phyloP scores from a whole-genome alignment of 2,113 vertebrate genomes.

The human (Homo sapiens) region GRCh38 chr3:81930001-81930500 shows the following conservation, averaged over 20 bases:
- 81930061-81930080: not conserved
- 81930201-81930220: not conserved
- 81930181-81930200: not conserved
- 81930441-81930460: not conserved
- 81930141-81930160: not conserved
- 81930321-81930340: not conserved
- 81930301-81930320: constrained; percentile 4
- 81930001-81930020: not conserved
- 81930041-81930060: not conserved
- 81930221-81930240: not conserved
- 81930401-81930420: not conserved
- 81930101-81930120: not conserved
- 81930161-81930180: constrained; percentile 3
- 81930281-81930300: not conserved
- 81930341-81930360: not conserved
- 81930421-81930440: not conserved
- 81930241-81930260: not conserved
- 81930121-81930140: not conserved
- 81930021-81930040: not conserved
- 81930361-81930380: not conserved
- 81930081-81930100: not conserved
- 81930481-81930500: not conserved
- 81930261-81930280: not conserved
- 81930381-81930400: not conserved
- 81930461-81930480: not conserved